Percentiles rank a stretch among this genome's conserved stretches.
Conservation (phyloP, 2,888 invertebrate species). For the Schizaphis graminum region DNA sequence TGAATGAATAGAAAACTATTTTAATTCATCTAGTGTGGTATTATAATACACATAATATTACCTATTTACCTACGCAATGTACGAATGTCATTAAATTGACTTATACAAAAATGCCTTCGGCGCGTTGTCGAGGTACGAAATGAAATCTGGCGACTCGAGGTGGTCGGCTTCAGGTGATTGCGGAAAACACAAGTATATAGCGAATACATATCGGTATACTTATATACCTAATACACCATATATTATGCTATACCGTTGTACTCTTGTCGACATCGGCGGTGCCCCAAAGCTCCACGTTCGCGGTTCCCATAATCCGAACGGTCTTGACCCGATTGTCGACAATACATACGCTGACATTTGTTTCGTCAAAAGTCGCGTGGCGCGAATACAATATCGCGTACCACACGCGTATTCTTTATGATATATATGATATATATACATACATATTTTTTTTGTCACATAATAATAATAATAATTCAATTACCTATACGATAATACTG, state of each 20-base stretch:
- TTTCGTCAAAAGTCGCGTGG: not conserved
- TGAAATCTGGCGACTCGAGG: not conserved
- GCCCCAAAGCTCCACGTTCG: conserved; percentile 44
- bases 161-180: not conserved
- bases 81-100: not conserved
- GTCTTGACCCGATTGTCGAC: conserved; percentile 49
- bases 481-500: not conserved
- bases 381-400: not conserved
- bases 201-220: not conserved
- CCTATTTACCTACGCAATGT: not conserved
- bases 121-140: not conserved
- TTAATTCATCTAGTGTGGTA: not conserved
- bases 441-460: not conserved
- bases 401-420: not conserved
- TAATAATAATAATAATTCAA: not conserved
- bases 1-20: not conserved
- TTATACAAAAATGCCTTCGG: conserved; percentile 12
- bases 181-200: not conserved
- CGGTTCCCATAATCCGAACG: conserved; percentile 18
- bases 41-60: not conserved
- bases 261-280: not conserved
- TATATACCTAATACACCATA: not conserved
- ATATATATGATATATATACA: conserved; percentile 24
- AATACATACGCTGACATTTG: not conserved
- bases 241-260: not conserved